A percentile compares a stretch with the other conserved stretches of the same genome.
Conservation (phyloP, 1,140 invertebrate species). For the Zophobas morio region DNA sequence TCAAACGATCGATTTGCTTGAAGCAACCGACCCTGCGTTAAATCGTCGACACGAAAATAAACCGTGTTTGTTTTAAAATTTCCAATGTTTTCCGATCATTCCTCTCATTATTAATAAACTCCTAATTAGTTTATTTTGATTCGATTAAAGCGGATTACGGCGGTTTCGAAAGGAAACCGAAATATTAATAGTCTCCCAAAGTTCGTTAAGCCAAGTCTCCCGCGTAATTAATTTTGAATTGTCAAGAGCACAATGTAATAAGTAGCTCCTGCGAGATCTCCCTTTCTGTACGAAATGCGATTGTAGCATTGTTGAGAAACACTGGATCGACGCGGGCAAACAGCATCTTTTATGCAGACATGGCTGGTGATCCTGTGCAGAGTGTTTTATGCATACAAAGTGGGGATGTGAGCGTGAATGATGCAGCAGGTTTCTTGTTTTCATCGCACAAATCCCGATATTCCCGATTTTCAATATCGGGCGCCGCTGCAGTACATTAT, state of each 20-base stretch:
- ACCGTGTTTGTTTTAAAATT: slow-evolving; percentile 21
- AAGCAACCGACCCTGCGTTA: background rate
- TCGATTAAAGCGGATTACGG: background rate
- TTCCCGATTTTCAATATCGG: background rate
- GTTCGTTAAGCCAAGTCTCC: slow-evolving; percentile 30
- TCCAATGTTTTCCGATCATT: slow-evolving; percentile 15
- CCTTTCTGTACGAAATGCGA: slow-evolving; percentile 19
- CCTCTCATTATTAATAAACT: slow-evolving; percentile 16
- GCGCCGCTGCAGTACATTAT: background rate
- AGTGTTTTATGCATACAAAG: background rate
- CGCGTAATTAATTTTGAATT: slow-evolving; percentile 34
- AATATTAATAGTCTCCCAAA: slow-evolving; percentile 31
- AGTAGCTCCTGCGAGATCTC: slow-evolving; percentile 1
- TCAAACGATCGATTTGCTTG: slow-evolving; percentile 3
- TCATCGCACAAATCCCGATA: background rate
- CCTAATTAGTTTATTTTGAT: slow-evolving; percentile 26
- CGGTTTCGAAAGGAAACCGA: slow-evolving; percentile 1
- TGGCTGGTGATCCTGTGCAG: background rate
- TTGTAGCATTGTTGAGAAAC: background rate
- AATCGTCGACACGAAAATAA: slow-evolving; percentile 14
- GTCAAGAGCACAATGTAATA: slow-evolving; percentile 37
- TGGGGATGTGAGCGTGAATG: background rate
- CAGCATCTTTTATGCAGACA: background rate
- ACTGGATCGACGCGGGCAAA: background rate
- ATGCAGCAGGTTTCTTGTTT: background rate